These are phyloP conservation scores for Siderastrea siderea DNA, from an alignment of 92 coral and sea anemone species.

Conservation along the genomic window DNA sequence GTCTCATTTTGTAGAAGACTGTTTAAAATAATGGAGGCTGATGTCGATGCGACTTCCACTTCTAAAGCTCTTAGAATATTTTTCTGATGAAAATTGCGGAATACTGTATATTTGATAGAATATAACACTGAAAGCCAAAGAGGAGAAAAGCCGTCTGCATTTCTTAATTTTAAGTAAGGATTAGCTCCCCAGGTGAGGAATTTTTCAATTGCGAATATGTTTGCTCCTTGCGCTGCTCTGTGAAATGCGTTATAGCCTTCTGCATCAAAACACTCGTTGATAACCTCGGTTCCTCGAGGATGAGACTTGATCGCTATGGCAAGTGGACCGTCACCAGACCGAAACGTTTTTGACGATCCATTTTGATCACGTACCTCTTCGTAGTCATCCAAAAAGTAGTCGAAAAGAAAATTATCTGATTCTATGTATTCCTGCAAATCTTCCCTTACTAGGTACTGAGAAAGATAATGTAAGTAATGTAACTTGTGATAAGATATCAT, in stretches of 20 bases:
- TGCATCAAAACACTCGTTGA: background rate
- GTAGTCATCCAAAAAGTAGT: slow-evolving; percentile 38
- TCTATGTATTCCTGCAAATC: background rate
- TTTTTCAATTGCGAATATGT: slow-evolving; percentile 51
- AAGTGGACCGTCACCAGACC: slow-evolving; percentile 3
- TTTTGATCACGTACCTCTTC: background rate
- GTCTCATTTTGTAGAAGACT: background rate
- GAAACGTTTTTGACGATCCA: background rate
- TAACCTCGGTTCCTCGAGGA: background rate
- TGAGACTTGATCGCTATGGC: background rate
- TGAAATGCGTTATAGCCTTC: slow-evolving; percentile 67
- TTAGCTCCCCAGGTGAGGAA: slow-evolving; percentile 49
- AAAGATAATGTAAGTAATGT: background rate
- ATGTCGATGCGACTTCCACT: slow-evolving; percentile 18
- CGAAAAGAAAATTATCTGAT: slow-evolving; percentile 28
- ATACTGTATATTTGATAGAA: slow-evolving; percentile 3
- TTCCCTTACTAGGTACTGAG: background rate
- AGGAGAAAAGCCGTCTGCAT: background rate
- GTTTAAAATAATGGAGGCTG: slow-evolving; percentile 22
- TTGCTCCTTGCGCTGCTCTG: slow-evolving; percentile 81
- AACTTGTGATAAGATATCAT: slow-evolving; percentile 52
- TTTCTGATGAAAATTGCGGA: background rate
- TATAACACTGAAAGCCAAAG: slow-evolving; percentile 16
- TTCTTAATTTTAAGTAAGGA: background rate
- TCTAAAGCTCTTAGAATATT: slow-evolving; percentile 18